phyloP scores from a whole-genome alignment of 2,888 invertebrate species.

The Himalopsyche japonica region DNA sequence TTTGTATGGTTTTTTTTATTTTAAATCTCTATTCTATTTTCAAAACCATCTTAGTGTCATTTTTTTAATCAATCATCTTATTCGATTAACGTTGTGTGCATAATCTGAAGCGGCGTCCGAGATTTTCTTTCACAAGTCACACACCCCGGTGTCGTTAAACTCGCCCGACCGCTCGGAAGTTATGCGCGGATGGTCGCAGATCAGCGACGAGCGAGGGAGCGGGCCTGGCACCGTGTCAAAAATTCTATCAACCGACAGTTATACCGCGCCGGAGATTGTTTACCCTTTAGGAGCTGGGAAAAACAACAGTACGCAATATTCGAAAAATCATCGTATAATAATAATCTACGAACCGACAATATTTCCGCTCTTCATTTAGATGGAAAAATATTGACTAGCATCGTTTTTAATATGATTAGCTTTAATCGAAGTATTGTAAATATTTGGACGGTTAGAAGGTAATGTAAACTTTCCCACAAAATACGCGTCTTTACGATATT shows the following conservation, averaged over 20 bases:
- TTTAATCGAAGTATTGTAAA: no score
- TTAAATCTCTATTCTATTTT: not conserved
- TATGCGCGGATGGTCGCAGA: not conserved
- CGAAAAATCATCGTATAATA: not conserved
- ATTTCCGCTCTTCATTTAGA: not conserved
- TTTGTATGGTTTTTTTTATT: no score
- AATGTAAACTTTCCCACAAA: no score
- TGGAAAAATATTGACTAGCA: no score
- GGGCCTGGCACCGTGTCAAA: not conserved
- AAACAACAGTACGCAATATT: not conserved
- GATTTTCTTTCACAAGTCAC: not conserved
- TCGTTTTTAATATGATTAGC: no score
- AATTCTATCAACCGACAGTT: not conserved
- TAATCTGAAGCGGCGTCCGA: not conserved
- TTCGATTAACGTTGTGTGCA: not conserved
- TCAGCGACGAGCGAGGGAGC: not conserved
- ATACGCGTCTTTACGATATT: no score
- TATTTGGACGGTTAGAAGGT: no score
- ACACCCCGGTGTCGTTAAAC: not conserved
- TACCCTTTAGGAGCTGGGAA: not conserved
- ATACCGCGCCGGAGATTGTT: not conserved
- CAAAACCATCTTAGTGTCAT: not conserved
- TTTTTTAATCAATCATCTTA: not conserved
- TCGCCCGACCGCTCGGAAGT: not conserved
- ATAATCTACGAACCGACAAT: not conserved